phyloP scores from a whole-genome alignment of 1,140 invertebrate species.

The Lordiphosa collinella region DNA sequence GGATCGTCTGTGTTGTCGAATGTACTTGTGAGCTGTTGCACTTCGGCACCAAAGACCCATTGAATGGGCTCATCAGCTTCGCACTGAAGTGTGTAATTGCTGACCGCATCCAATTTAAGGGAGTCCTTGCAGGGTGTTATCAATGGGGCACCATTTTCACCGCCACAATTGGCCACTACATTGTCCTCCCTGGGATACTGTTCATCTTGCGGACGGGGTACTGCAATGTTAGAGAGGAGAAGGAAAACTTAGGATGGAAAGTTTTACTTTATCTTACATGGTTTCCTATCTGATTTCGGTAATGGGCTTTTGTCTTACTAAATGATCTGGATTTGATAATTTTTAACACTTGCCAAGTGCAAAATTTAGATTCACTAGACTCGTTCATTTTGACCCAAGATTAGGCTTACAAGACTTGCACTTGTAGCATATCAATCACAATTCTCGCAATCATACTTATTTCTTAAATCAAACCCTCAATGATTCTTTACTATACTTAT shows the following conservation, averaged over 20 bases:
- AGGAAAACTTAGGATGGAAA: not conserved
- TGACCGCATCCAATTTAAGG: constrained; percentile 79
- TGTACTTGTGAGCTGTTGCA: not conserved
- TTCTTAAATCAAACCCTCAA: too few relatives aligned
- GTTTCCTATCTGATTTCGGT: too few relatives aligned
- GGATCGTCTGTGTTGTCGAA: constrained; percentile 56
- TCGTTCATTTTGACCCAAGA: too few relatives aligned
- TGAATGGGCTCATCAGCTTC: constrained; percentile 79
- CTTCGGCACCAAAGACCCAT: constrained; percentile 78
- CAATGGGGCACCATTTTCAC: constrained; percentile 69
- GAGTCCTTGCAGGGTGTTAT: constrained; percentile 80
- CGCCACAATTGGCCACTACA: constrained; percentile 35
- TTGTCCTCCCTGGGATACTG: constrained; percentile 11
- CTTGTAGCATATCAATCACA: too few relatives aligned
- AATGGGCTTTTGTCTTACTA: too few relatives aligned
- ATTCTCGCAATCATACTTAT: too few relatives aligned
- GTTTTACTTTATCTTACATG: too few relatives aligned
- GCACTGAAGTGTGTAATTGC: constrained; percentile 81
- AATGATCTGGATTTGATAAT: too few relatives aligned
- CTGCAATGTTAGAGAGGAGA: constrained; percentile 4
- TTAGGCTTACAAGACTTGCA: too few relatives aligned
- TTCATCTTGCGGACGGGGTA: constrained; percentile 26
- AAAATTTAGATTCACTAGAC: too few relatives aligned
- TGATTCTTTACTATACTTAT: too few relatives aligned
- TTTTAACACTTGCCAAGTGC: too few relatives aligned